Evolutionary conservation across 1,140 invertebrate species (phyloP).

Genomic region (Pseudachorutes palmiensis): DNA sequence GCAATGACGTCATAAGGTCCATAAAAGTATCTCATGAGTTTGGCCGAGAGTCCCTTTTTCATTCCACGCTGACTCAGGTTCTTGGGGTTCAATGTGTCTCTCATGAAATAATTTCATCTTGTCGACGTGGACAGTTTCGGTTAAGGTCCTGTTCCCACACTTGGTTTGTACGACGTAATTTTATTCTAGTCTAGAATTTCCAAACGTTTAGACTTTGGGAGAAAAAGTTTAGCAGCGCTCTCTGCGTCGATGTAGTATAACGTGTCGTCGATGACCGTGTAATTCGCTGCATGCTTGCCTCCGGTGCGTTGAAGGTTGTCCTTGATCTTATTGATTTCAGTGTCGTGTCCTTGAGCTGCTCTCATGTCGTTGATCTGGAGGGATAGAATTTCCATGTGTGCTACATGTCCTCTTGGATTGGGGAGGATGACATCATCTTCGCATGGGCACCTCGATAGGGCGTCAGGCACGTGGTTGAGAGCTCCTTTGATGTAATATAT

Average conservation of each 20-base stretch:
- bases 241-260: background rate
- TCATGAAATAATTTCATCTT: too few species aligned
- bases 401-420: background rate
- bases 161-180: background rate
- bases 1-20: background rate
- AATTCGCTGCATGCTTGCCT: background rate
- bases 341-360: background rate
- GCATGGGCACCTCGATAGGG: background rate
- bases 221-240: too few species aligned
- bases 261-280: background rate
- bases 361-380: background rate
- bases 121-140: background rate
- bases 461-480: background rate
- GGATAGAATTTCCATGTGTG: background rate
- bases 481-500: background rate
- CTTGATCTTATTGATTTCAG: conserved; percentile 6
- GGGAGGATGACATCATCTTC: background rate
- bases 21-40: background rate
- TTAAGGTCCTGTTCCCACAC: background rate
- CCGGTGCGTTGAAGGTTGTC: background rate
- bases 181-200: too few species aligned
- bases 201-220: too few species aligned
- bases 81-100: too few species aligned
- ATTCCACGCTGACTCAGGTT: too few species aligned
- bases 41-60: too few species aligned